phyloP scores from a whole-genome alignment of 1,140 invertebrate species.

The Drosophila sechellia region DNA sequence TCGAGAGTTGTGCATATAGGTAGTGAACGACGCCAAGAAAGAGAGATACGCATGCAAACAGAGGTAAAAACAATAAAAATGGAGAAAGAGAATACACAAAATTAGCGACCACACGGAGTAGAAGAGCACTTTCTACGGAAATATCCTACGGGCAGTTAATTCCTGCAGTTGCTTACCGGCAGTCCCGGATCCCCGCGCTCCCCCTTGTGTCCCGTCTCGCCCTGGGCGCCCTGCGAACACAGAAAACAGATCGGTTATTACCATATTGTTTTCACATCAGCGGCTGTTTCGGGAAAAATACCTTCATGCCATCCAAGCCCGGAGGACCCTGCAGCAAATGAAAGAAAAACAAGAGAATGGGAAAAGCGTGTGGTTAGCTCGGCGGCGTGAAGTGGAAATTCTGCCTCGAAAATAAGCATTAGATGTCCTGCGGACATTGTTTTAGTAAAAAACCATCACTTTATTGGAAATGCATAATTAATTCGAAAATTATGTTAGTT shows the following conservation, averaged over 20 bases:
- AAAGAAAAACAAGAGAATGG: slow-evolving; percentile 53
- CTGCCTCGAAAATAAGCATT: slow-evolving; percentile 19
- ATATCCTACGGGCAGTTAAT: not conserved
- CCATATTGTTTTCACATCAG: slow-evolving; percentile 9
- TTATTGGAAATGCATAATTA: slow-evolving; percentile 83
- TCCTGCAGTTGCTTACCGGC: slow-evolving; percentile 87
- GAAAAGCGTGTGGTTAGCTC: slow-evolving; percentile 50
- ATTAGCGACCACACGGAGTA: slow-evolving; percentile 73
- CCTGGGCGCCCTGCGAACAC: slow-evolving; percentile 91
- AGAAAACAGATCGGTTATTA: slow-evolving; percentile 27
- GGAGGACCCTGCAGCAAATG: slow-evolving; percentile 87
- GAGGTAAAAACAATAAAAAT: slow-evolving; percentile 44
- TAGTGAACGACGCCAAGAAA: slow-evolving; percentile 59
- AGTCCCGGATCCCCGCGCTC: slow-evolving; percentile 95
- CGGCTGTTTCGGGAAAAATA: slow-evolving; percentile 77
- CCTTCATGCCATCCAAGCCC: slow-evolving; percentile 91
- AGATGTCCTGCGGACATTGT: slow-evolving; percentile 4
- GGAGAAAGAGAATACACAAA: slow-evolving; percentile 61
- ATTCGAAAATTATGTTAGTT: slow-evolving; percentile 78
- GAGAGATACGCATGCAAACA: slow-evolving; percentile 66
- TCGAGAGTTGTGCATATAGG: slow-evolving; percentile 41
- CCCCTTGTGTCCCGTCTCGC: slow-evolving; percentile 95
- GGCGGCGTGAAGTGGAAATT: slow-evolving; percentile 9
- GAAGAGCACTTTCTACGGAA: slow-evolving; percentile 27
- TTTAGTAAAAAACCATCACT: slow-evolving; percentile 82